phyloP scores from a whole-genome alignment of 2,113 vertebrate genomes.

The Syrmaticus mikado region DNA sequence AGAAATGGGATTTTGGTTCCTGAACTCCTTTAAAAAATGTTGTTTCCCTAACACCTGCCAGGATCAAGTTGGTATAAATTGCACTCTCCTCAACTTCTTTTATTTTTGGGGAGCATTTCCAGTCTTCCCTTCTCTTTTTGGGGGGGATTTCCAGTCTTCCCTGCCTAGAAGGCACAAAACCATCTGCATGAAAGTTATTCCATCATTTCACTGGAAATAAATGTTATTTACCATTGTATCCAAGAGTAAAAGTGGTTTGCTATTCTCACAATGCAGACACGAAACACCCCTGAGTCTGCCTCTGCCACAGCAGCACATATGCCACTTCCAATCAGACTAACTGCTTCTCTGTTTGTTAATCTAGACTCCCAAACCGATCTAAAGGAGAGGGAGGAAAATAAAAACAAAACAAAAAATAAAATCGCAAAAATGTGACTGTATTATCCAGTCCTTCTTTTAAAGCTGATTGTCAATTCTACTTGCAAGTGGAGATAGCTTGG shows the following conservation, averaged over 20 bases:
- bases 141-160: not conserved
- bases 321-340: slow-evolving; percentile 46
- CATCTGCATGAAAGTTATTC: not conserved
- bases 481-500: not conserved
- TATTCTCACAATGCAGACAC: slow-evolving; percentile 8
- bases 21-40: not conserved
- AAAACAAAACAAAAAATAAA: not conserved
- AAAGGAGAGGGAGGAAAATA: not conserved
- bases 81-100: not conserved
- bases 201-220: not conserved
- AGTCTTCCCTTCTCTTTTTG: not conserved
- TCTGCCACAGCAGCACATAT: not conserved
- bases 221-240: not conserved
- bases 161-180: not conserved
- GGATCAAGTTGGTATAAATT: not conserved
- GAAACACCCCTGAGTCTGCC: not conserved
- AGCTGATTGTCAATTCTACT: not conserved
- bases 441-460: not conserved
- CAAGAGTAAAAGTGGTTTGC: not conserved
- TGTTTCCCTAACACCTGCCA: not conserved
- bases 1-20: not conserved
- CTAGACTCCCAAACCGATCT: not conserved
- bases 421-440: not conserved
- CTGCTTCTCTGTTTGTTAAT: slow-evolving; percentile 34
- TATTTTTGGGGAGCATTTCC: not conserved